phyloP scores from a whole-genome alignment of 2,797 vertebrate species.

The Falco peregrinus region DNA sequence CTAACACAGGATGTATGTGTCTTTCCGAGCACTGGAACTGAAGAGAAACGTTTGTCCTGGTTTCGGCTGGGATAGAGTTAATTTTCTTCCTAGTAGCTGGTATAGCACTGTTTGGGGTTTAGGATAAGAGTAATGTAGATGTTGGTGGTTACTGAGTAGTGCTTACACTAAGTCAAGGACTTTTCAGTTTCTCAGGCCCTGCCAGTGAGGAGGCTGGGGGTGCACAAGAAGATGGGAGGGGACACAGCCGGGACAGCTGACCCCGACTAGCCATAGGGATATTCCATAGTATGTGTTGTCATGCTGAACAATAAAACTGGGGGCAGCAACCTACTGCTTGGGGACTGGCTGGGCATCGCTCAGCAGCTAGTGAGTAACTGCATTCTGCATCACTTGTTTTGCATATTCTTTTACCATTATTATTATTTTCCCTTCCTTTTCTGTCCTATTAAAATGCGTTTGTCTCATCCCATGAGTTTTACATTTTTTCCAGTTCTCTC shows the following conservation, averaged over 20 bases:
- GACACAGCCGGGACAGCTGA: background rate
- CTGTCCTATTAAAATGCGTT: background rate
- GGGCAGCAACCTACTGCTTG: background rate
- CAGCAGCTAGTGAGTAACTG: background rate
- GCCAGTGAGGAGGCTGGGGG: background rate
- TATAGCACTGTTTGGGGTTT: background rate
- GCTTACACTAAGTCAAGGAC: background rate
- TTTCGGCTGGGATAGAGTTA: background rate
- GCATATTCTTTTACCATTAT: background rate
- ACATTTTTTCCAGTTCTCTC: background rate
- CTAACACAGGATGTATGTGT: background rate
- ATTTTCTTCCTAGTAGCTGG: background rate
- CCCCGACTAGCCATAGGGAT: background rate
- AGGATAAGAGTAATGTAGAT: background rate
- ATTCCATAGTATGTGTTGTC: background rate
- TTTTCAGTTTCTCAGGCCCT: background rate
- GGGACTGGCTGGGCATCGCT: background rate
- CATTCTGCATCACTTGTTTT: background rate
- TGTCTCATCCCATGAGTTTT: background rate
- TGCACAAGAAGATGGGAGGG: background rate
- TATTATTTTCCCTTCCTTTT: background rate
- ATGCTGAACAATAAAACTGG: background rate
- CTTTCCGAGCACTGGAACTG: background rate
- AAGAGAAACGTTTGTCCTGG: background rate
- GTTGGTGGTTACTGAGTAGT: background rate